Evolutionary conservation across 2,113 vertebrate genomes (phyloP).

Genomic region (Hyla sarda): DNA sequence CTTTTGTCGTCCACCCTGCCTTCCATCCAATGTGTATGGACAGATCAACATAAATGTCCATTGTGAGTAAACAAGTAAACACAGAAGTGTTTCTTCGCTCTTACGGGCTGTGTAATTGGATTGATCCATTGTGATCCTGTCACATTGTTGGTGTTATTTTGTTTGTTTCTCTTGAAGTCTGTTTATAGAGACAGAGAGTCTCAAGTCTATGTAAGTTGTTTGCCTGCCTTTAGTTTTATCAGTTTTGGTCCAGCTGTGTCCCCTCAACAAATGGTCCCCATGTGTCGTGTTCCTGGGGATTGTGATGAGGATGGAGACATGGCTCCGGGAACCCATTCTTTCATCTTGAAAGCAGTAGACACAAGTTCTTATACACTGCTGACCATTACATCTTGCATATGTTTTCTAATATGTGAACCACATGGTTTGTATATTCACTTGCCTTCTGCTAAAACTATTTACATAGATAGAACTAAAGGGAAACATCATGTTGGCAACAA

Average conservation of each 20-base stretch:
- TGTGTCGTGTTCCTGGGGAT: slow-evolving; percentile 48
- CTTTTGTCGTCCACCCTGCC: not conserved
- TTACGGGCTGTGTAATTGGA: not conserved
- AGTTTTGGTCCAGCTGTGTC: slow-evolving; percentile 48
- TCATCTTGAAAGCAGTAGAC: slow-evolving; percentile 2
- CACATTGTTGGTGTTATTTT: slow-evolving; percentile 17
- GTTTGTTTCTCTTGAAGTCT: slow-evolving; percentile 29
- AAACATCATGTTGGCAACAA: not conserved
- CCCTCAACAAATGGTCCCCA: slow-evolving; percentile 51
- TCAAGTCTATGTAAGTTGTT: slow-evolving; percentile 44
- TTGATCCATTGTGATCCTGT: slow-evolving; percentile 17
- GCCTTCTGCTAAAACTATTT: not conserved
- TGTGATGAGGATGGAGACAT: slow-evolving; percentile 42
- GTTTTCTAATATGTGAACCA: not conserved
- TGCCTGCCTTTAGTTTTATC: slow-evolving; percentile 35
- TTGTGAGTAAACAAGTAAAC: slow-evolving; percentile 22
- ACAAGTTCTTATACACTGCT: not conserved
- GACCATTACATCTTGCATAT: slow-evolving; percentile 6
- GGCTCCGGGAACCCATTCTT: slow-evolving; percentile 20
- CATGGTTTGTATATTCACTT: not conserved
- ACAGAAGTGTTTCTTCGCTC: slow-evolving; percentile 20
- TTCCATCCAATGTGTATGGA: not conserved
- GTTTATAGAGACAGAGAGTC: slow-evolving; percentile 47
- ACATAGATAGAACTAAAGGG: not conserved
- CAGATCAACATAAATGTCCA: not conserved